Percentiles rank a stretch among this genome's conserved stretches.
Evolutionary conservation across 2,888 invertebrate species (phyloP).

Genomic region (Cacoxenus indagator): DNA sequence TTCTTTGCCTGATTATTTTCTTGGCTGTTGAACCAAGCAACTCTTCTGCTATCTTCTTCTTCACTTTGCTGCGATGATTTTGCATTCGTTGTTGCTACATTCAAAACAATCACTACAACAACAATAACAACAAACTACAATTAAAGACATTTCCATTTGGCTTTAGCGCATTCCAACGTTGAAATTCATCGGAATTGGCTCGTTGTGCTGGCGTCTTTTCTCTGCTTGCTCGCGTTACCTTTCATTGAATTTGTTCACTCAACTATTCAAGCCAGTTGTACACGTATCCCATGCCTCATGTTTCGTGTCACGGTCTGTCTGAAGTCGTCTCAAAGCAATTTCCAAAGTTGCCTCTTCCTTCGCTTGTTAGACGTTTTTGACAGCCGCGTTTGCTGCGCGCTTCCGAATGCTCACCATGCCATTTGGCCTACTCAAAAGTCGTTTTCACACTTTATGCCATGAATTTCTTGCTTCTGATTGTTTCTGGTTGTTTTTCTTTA

Average conservation of each 20-base stretch:
- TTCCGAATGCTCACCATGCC: not conserved
- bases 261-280: not conserved
- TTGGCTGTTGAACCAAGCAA: too few relatives aligned
- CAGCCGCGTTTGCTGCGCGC: not conserved
- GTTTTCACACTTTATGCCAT: slow-evolving; percentile 19
- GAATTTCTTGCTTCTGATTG: not conserved
- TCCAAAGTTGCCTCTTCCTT: not conserved
- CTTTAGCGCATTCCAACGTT: not conserved
- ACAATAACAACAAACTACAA: not conserved
- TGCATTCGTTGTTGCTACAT: too few relatives aligned
- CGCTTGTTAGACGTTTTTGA: not conserved
- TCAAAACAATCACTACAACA: too few relatives aligned
- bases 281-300: not conserved
- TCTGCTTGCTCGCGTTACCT: not conserved
- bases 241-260: not conserved
- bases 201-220: not conserved
- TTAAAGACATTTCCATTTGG: not conserved
- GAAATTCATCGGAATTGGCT: not conserved
- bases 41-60: too few relatives aligned
- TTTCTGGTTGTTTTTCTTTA: not conserved
- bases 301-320: slow-evolving; percentile 3
- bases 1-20: not conserved
- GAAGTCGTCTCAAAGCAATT: not conserved
- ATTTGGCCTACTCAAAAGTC: slow-evolving; percentile 1
- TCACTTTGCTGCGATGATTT: too few relatives aligned